A percentile compares a stretch with the other conserved stretches of the same genome.
phyloP scores from a whole-genome alignment of 2,797 vertebrate genomes.

The Leptatherina wallacei region DNA sequence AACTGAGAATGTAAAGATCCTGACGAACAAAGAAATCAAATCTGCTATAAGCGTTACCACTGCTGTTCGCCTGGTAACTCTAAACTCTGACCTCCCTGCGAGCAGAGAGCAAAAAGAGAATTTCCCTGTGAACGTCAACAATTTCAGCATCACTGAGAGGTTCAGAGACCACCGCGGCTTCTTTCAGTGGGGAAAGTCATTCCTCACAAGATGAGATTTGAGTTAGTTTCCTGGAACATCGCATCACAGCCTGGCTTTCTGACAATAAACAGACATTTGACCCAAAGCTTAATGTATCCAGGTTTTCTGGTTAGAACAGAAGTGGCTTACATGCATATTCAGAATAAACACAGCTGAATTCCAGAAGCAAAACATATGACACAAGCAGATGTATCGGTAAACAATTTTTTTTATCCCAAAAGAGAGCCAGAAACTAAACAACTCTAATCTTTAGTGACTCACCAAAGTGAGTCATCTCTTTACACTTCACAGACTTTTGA shows the following conservation, averaged over 20 bases:
- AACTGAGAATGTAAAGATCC: not conserved
- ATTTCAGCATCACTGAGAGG: conserved; percentile 39
- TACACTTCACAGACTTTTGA: conserved; percentile 24
- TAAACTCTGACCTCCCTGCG: conserved; percentile 41
- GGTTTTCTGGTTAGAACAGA: conserved; percentile 69
- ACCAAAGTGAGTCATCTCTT: conserved; percentile 59
- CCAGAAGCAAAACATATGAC: conserved; percentile 67
- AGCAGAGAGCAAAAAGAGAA: conserved; percentile 37
- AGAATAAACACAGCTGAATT: conserved; percentile 69
- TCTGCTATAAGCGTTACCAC: conserved; percentile 21
- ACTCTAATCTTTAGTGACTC: conserved; percentile 56
- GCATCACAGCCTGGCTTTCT: conserved; percentile 40
- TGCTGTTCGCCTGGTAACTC: conserved; percentile 32
- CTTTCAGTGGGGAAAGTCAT: conserved; percentile 47
- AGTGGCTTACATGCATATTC: conserved; percentile 52
- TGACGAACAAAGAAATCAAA: conserved; percentile 33
- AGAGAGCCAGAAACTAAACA: conserved; percentile 49
- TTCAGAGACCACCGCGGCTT: conserved; percentile 48
- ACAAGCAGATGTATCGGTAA: conserved; percentile 69
- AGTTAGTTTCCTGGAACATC: conserved; percentile 63
- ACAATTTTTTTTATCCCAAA: conserved; percentile 56
- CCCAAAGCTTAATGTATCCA: conserved; percentile 39
- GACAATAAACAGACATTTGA: conserved; percentile 66
- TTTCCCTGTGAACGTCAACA: conserved; percentile 48
- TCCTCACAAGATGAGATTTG: conserved; percentile 47